Base-by-base conservation (phyloP, 30 jellyfish, hydroid and myxozoan species). In the Cassiopea andromeda region DNA sequence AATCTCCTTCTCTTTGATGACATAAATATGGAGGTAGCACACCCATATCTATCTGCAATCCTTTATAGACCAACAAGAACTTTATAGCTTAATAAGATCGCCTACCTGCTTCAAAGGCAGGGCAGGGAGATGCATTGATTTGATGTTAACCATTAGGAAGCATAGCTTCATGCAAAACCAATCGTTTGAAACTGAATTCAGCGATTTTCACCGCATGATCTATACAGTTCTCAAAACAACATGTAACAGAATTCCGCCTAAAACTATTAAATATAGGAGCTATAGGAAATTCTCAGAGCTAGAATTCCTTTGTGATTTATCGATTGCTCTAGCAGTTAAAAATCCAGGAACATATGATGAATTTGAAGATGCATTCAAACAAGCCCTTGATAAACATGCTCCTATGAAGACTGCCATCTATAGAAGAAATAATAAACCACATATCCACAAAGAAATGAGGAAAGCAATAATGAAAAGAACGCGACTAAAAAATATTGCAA, bases 161-260 rank as follows among this genome's bases (percentile, higher is more conserved):
- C 59, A 79, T 6, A 57, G 77, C 44, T 79, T n/a, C 50, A 48
- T 80, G 79, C 80, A 85, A 60, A 27, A 75, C 73, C 66, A 85
- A 69, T 85, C 93, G 48, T 85, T 85, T 44, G 90, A 85, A 75
- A 85, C 93, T 43, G 90, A 90, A 7, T 73, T 85, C 70, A 73
- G 93, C 45, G 90, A 85, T 54, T 77, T 27, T 69, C 93, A 50
- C 59, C 87, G 73, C 49, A 15, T 84, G 47, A 19, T 84, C 18
- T 50, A 69, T 58, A 85, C 90, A 7, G 17, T 85, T 58, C 13
- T 85, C 70, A 85, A 85, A 74, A 73, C 60, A 80, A 43, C 7
- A 57, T 61, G 19, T 79, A 57, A 43, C n/a, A 50, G 27, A 18
- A 13, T 79, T 38, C 88, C 84, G 45, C 84, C 80, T 27, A 79